Percentiles rank a stretch among this genome's conserved stretches.
phyloP scores from a whole-genome alignment of 2,797 vertebrate genomes.

The Podarcis lilfordi region DNA sequence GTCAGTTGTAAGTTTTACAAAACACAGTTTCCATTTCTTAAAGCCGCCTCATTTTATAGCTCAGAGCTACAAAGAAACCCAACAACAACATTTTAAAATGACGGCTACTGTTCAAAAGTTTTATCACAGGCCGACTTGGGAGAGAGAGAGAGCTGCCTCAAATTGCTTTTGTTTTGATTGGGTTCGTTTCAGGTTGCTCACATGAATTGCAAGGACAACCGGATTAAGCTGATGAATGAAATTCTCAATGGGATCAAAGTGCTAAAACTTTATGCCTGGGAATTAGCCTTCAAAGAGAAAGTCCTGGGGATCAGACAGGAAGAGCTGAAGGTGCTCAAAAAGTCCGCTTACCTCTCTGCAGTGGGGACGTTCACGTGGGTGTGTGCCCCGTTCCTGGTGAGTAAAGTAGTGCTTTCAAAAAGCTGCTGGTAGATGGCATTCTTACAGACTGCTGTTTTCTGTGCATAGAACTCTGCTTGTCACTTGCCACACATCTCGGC shows the following conservation, averaged over 20 bases:
- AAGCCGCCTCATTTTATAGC: neutral
- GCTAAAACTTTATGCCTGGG: constrained; percentile 97
- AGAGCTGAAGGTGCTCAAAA: constrained; percentile 91
- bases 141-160: constrained; percentile 44
- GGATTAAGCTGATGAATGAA: constrained; percentile 98
- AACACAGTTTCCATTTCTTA: neutral
- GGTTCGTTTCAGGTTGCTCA: constrained; percentile 86
- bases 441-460: neutral
- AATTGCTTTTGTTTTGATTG: constrained; percentile 40
- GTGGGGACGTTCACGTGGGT: constrained; percentile 96
- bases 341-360: constrained; percentile 89
- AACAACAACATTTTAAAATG: too few species aligned
- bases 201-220: constrained; percentile 96
- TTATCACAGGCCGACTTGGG: constrained; percentile 46
- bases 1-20: neutral
- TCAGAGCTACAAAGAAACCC: neutral
- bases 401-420: constrained; percentile 50
- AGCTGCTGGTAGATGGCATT: neutral
- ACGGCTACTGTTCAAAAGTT: neutral
- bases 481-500: neutral
- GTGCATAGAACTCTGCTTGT: neutral
- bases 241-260: constrained; percentile 96
- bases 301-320: constrained; percentile 89
- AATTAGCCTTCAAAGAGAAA: constrained; percentile 93
- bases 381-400: constrained; percentile 96